These are phyloP conservation scores for Patagioenas fasciata DNA, from an alignment of 2,113 vertebrate species.

Conservation along the genomic window DNA sequence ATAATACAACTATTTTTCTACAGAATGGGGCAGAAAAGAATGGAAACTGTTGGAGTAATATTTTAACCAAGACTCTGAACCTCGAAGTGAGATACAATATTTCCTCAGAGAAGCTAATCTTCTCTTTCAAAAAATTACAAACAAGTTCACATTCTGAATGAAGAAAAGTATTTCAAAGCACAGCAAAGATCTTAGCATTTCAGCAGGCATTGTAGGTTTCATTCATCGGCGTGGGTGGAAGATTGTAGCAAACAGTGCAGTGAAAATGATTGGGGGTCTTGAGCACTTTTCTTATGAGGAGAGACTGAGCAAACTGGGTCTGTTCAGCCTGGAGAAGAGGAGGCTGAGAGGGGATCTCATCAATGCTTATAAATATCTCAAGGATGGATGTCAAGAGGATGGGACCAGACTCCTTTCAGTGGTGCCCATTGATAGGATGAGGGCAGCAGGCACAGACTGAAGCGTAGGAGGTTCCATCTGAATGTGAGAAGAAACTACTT, in stretches of 20 bases:
- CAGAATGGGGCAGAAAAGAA: not conserved
- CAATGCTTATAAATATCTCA: no score
- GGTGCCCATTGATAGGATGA: no score
- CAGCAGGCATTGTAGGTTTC: accelerated
- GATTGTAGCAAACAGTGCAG: accelerated
- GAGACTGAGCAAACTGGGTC: no score
- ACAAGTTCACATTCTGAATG: not conserved
- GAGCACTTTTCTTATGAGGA: no score
- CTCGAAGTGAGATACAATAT: not conserved
- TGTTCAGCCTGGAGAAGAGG: no score
- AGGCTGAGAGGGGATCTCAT: no score
- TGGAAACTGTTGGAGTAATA: not conserved
- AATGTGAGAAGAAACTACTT: no score
- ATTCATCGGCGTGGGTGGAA: not conserved
- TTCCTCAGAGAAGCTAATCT: not conserved
- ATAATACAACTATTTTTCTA: not conserved
- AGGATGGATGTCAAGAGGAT: no score
- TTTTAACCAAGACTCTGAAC: not conserved
- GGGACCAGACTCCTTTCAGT: no score
- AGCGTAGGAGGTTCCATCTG: no score
- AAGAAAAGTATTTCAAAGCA: not conserved
- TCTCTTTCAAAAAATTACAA: not conserved
- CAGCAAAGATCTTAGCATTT: not conserved
- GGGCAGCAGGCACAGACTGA: no score
- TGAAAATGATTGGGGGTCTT: no score